phyloP scores from a whole-genome alignment of 2,113 vertebrate genomes.

The Anarhynchus alexandrinus region DNA sequence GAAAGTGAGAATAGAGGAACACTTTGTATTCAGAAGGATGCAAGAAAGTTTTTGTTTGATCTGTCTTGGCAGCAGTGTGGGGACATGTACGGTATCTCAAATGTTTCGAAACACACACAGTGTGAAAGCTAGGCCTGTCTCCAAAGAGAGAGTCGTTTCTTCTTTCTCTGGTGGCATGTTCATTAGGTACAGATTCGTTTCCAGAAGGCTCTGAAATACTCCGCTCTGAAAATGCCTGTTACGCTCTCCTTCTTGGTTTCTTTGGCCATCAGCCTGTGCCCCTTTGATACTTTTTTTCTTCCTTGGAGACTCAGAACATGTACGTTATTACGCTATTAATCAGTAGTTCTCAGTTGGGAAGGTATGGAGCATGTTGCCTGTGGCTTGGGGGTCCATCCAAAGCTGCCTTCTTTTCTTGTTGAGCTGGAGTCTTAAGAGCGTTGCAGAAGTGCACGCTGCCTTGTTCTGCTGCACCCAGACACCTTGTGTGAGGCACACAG shows the following conservation, averaged over 20 bases:
- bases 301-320: not conserved
- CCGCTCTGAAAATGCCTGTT: not conserved
- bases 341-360: not conserved
- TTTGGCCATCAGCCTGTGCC: not conserved
- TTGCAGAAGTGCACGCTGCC: not conserved
- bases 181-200: not conserved
- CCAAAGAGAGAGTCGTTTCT: not conserved
- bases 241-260: not conserved
- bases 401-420: not conserved
- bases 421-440: not conserved
- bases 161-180: not conserved
- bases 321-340: not conserved
- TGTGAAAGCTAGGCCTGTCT: not conserved
- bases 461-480: not conserved
- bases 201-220: not conserved
- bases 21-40: not conserved
- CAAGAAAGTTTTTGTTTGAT: not conserved
- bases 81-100: not conserved
- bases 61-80: not conserved
- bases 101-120: not conserved
- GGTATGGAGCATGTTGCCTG: not conserved
- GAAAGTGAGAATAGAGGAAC: not conserved
- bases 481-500: too few relatives aligned
- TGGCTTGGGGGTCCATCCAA: not conserved
- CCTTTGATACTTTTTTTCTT: not conserved